These are phyloP conservation scores for Drosophila sp. DNA, from an alignment of 1,140 invertebrate species.

Conservation along the genomic window DNA sequence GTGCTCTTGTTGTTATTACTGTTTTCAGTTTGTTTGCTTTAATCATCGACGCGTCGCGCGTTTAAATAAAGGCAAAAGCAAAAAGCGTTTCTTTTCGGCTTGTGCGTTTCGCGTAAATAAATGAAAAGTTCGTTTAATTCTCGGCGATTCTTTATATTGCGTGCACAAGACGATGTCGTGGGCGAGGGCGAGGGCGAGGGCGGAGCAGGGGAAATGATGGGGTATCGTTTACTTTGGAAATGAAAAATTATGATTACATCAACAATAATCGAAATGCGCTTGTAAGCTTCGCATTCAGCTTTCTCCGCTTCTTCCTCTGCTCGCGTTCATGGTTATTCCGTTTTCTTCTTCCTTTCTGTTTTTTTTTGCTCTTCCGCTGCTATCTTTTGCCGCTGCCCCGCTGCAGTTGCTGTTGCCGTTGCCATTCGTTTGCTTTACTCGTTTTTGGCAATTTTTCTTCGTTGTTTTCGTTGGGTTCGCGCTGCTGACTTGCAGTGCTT, in stretches of 20 bases:
- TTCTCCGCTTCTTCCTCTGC: background rate
- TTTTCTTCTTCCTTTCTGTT: conserved; percentile 19
- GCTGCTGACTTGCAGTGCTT: conserved; percentile 78
- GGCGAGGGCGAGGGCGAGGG: background rate
- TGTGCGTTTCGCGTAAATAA: conserved; percentile 76
- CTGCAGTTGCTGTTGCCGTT: conserved; percentile 37
- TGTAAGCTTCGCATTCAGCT: conserved; percentile 67
- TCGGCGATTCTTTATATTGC: conserved; percentile 69
- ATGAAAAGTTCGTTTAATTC: conserved; percentile 82
- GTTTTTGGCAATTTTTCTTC: conserved; percentile 80
- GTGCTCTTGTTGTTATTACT: conserved; percentile 22
- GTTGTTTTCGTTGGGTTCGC: conserved; percentile 52
- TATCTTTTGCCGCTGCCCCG: conserved; percentile 53
- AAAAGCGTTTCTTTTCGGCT: conserved; percentile 49
- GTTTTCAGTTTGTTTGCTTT: conserved; percentile 68
- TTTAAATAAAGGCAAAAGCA: conserved; percentile 52
- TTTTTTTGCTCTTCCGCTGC: conserved; percentile 42
- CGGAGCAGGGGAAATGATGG: conserved; percentile 13
- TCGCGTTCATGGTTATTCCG: conserved; percentile 26
- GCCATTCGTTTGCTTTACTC: conserved; percentile 43
- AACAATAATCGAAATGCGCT: conserved; percentile 83
- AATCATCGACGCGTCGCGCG: conserved; percentile 72
- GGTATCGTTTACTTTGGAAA: conserved; percentile 81
- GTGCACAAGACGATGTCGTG: background rate
- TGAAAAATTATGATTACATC: conserved; percentile 83